Evolutionary conservation across 2,113 vertebrate genomes (phyloP).

Genomic region (Proterorhinus semilunaris): DNA sequence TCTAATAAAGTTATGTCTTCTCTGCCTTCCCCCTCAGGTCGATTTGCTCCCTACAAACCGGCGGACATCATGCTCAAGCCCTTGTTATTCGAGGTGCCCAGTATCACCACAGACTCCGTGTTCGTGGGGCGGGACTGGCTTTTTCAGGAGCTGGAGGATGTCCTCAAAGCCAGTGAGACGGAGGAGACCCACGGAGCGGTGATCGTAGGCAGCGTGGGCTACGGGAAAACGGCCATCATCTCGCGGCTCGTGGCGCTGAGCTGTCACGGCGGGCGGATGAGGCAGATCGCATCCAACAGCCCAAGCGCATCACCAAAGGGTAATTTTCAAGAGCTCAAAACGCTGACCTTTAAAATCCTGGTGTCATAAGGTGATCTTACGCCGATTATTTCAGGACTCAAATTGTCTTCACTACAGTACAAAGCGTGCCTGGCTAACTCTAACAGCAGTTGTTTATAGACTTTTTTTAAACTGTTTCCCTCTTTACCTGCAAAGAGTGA

Average conservation of each 20-base stretch:
- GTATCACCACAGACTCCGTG: conserved; percentile 96
- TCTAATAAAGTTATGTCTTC: no score
- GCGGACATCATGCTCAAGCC: conserved; percentile 97
- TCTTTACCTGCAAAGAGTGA: no score
- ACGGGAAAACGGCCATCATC: conserved; percentile 93
- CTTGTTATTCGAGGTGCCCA: conserved; percentile 94
- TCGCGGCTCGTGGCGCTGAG: conserved; percentile 95
- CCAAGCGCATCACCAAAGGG: conserved; percentile 84
- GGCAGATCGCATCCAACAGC: conserved; percentile 95
- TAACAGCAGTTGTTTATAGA: no score
- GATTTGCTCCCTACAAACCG: conserved; percentile 92
- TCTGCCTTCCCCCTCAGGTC: conserved; percentile 70
- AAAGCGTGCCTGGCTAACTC: no score
- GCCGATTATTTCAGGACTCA: no score
- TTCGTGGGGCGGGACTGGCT: conserved; percentile 97
- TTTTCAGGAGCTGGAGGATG: conserved; percentile 87
- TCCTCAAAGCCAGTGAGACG: conserved; percentile 75
- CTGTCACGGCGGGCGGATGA: conserved; percentile 96
- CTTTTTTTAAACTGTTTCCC: no score
- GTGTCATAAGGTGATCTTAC: no score
- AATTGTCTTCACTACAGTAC: no score
- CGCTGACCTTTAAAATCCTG: no score
- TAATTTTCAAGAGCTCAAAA: conserved; percentile 46
- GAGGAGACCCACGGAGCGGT: conserved; percentile 81
- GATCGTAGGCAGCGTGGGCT: conserved; percentile 91